Conservation (phyloP, 2,888 invertebrate species). For the Cephus rjabovi region DNA sequence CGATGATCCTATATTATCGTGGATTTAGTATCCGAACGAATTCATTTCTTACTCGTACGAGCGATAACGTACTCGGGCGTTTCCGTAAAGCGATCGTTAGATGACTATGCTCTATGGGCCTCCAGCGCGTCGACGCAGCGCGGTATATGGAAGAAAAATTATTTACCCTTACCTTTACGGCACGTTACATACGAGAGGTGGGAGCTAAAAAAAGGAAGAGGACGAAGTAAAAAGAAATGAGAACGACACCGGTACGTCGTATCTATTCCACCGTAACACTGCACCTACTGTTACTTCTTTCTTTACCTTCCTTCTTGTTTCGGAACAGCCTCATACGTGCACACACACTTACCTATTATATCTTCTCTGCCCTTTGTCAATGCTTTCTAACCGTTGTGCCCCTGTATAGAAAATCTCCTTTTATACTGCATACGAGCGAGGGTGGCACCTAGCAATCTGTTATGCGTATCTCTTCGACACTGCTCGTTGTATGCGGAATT, state of each 20-base stretch:
- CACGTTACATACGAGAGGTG: not conserved
- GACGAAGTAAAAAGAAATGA: not conserved
- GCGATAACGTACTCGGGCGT: conserved; percentile 44
- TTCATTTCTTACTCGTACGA: conserved; percentile 7
- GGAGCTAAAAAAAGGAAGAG: not conserved
- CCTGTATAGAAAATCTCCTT: not conserved
- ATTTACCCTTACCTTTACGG: conserved; percentile 3
- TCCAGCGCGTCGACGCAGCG: conserved; percentile 23
- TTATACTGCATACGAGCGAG: not conserved
- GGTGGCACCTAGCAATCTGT: not conserved
- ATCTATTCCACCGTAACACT: not conserved
- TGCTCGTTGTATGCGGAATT: not conserved
- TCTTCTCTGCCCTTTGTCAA: not conserved
- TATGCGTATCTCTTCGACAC: not conserved
- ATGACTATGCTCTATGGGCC: conserved; percentile 18
- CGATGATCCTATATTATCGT: not conserved
- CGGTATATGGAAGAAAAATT: conserved; percentile 18
- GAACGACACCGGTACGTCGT: not conserved
- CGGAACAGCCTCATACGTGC: not conserved
- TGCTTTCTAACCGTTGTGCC: not conserved
- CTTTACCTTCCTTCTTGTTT: not conserved
- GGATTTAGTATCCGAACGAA: not conserved
- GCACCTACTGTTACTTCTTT: not conserved
- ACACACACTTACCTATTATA: not conserved
- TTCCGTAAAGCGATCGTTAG: conserved; percentile 58